Percentiles rank a stretch among this genome's conserved stretches.
Evolutionary conservation across 2,113 vertebrate genomes (phyloP).

Genomic region (Canis aureus): DNA sequence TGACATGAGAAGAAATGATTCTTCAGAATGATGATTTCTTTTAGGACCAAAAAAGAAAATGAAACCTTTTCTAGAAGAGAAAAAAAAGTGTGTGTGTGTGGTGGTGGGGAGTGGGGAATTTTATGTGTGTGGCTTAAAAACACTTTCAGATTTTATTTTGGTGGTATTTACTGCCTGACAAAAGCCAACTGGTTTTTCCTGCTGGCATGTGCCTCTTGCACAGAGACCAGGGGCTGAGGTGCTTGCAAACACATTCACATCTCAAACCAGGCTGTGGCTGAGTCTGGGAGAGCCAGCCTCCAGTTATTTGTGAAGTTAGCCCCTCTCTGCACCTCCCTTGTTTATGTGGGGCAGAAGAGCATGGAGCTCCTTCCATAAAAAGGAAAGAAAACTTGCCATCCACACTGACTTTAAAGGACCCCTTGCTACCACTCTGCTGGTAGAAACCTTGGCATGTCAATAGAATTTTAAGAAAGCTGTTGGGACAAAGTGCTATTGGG

Average conservation of each 20-base stretch:
- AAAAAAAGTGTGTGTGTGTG: background rate
- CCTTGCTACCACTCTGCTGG: background rate
- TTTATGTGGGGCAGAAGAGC: background rate
- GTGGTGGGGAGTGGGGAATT: background rate
- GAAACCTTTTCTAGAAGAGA: background rate
- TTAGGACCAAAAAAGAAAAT: background rate
- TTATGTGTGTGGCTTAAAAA: background rate
- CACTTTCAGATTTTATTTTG: background rate
- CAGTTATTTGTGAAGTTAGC: background rate
- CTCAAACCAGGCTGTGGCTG: background rate
- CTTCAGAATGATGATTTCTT: background rate
- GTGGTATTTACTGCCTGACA: background rate
- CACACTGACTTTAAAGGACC: background rate
- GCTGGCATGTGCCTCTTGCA: background rate
- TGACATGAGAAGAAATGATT: background rate
- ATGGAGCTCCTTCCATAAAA: background rate
- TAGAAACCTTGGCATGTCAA: slow-evolving; percentile 15
- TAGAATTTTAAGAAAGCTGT: slow-evolving; percentile 42
- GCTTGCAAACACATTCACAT: background rate
- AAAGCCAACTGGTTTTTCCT: background rate
- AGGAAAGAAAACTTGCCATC: background rate
- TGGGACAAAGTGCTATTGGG: background rate
- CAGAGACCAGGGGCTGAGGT: background rate
- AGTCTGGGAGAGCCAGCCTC: background rate
- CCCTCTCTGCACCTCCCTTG: background rate